phyloP scores from a whole-genome alignment of 1,140 invertebrate genomes.

The Magallana ariakensis region DNA sequence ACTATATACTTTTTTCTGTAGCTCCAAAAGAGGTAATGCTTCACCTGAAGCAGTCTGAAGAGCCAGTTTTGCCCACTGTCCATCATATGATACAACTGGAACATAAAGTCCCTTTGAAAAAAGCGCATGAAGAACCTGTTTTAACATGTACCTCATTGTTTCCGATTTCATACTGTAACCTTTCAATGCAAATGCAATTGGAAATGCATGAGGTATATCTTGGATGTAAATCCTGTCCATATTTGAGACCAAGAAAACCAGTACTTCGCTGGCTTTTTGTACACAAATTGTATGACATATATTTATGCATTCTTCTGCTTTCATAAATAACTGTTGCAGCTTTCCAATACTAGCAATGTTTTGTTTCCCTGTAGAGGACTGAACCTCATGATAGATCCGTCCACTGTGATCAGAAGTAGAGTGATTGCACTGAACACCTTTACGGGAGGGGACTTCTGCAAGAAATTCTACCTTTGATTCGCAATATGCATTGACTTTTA shows the following conservation, averaged over 20 bases:
- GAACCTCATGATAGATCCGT: too few relatives aligned
- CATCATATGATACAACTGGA: too few relatives aligned
- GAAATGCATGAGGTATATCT: conserved; percentile 33
- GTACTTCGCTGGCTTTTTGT: conserved; percentile 40
- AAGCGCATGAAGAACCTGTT: too few relatives aligned
- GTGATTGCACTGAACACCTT: conserved; percentile 16
- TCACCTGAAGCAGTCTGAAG: too few relatives aligned
- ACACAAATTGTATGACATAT: conserved; percentile 3
- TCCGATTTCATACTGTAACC: conserved; percentile 47
- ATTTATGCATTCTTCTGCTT: neutral
- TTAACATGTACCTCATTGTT: too few relatives aligned
- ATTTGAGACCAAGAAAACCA: conserved; percentile 37
- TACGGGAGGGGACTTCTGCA: conserved; percentile 34
- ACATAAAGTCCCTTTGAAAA: too few relatives aligned
- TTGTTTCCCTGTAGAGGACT: too few relatives aligned
- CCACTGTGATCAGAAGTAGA: neutral
- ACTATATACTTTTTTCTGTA: too few relatives aligned
- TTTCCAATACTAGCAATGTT: neutral
- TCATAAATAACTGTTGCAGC: neutral
- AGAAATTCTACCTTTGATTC: conserved; percentile 45
- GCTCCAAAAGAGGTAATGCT: too few relatives aligned
- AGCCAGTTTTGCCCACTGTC: too few relatives aligned
- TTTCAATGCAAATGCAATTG: conserved; percentile 40
- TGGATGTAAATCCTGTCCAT: conserved; percentile 27
- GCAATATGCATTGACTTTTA: conserved; percentile 35